phyloP scores from a whole-genome alignment of 2,113 vertebrate genomes.

The Hypomesus transpacificus region DNA sequence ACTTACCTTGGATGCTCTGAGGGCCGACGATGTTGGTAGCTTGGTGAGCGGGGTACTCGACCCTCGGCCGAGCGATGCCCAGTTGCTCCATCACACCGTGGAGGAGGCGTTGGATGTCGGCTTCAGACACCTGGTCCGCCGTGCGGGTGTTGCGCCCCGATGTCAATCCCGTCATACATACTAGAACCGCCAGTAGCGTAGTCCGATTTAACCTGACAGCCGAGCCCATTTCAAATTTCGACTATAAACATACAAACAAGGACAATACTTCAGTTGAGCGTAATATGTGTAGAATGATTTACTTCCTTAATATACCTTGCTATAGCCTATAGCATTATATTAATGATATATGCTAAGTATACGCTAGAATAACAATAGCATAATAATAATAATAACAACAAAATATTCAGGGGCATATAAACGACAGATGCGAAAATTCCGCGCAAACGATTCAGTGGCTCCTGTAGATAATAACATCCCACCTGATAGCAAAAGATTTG shows the following conservation, averaged over 20 bases:
- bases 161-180: conserved; percentile 64
- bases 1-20: conserved; percentile 91
- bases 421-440: too few species aligned
- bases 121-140: conserved; percentile 84
- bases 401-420: too few species aligned
- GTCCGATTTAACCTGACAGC: conserved; percentile 37
- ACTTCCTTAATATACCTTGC: too few species aligned
- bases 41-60: conserved; percentile 95
- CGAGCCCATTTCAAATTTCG: conserved; percentile 36
- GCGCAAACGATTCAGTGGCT: too few species aligned
- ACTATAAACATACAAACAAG: background rate
- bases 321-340: too few species aligned
- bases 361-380: too few species aligned
- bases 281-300: conserved; percentile 1
- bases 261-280: background rate
- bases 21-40: conserved; percentile 94
- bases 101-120: conserved; percentile 91
- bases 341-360: too few species aligned
- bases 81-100: conserved; percentile 96
- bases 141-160: conserved; percentile 76
- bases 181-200: conserved; percentile 67
- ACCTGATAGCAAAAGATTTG: too few species aligned
- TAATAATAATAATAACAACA: too few species aligned
- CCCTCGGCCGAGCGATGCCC: conserved; percentile 90
- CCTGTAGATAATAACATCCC: too few species aligned